These are phyloP conservation scores for Parotocinclus haroldoi DNA, from an alignment of 2,797 vertebrate species.

Conservation along the genomic window DNA sequence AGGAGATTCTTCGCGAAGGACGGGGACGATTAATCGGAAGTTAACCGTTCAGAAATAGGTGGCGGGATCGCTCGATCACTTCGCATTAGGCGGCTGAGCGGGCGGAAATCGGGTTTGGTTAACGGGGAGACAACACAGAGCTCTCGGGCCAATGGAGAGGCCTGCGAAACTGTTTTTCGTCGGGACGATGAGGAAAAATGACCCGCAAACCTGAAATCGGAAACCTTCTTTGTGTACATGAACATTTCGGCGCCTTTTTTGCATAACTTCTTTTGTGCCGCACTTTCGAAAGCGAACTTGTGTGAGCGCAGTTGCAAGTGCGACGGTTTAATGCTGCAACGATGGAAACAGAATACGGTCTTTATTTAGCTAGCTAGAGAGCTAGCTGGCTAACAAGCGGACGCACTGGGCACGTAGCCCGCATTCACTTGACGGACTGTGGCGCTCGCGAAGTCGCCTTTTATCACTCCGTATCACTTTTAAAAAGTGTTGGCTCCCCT, in stretches of 20 bases:
- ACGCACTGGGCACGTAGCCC: conserved; percentile 10
- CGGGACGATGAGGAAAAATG: conserved; percentile 66
- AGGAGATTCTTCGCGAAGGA: conserved; percentile 42
- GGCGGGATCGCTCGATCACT: neutral
- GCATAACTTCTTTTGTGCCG: conserved; percentile 22
- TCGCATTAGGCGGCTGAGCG: conserved; percentile 46
- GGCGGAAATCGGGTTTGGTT: conserved; percentile 64
- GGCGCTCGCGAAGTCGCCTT: conserved; percentile 9
- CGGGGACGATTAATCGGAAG: conserved; percentile 1
- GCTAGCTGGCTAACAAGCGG: conserved; percentile 31
- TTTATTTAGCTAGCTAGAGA: conserved; percentile 40
- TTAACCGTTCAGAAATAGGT: neutral
- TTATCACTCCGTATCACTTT: conserved; percentile 14
- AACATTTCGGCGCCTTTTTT: conserved; percentile 35
- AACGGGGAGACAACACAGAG: conserved; percentile 59
- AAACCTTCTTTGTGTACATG: conserved; percentile 52
- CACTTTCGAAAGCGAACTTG: conserved; percentile 20
- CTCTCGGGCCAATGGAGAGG: conserved; percentile 67
- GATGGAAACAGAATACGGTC: conserved; percentile 30
- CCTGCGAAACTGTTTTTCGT: conserved; percentile 65
- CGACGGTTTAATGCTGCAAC: conserved; percentile 18
- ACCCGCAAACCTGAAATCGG: conserved; percentile 62
- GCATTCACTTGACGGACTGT: conserved; percentile 14
- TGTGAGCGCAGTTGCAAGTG: conserved; percentile 18
- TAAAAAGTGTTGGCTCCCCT: neutral